phyloP scores from a whole-genome alignment of 2,797 vertebrate genomes.

The Orestias chungarensis region DNA sequence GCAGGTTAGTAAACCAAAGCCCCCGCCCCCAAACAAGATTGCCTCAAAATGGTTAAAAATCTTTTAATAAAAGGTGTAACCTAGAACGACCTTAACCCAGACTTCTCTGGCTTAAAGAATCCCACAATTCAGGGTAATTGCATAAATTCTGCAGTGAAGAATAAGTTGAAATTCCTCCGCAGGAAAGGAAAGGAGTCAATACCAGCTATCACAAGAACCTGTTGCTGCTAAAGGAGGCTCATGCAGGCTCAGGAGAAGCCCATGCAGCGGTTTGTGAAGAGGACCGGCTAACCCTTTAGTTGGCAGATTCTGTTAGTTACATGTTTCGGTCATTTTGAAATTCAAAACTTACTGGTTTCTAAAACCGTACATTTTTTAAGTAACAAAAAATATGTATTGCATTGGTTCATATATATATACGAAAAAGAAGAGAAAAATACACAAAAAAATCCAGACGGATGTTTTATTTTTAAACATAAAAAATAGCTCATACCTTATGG shows the following conservation, averaged over 20 bases:
- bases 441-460: not conserved
- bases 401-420: not conserved
- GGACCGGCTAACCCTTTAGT: not conserved
- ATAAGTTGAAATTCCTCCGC: too few relatives aligned
- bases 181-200: too few relatives aligned
- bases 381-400: not conserved
- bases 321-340: not conserved
- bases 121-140: too few relatives aligned
- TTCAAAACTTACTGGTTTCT: not conserved
- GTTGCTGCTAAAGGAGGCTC: too few relatives aligned
- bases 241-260: not conserved
- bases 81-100: too few relatives aligned
- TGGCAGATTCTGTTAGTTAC: not conserved
- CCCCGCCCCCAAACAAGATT: not conserved
- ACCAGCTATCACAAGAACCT: too few relatives aligned
- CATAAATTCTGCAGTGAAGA: too few relatives aligned
- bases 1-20: not conserved
- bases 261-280: not conserved
- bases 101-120: too few relatives aligned
- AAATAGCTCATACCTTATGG: not conserved
- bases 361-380: not conserved
- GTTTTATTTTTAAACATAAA: conserved; percentile 4
- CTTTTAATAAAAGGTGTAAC: too few relatives aligned
- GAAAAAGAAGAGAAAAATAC: not conserved
- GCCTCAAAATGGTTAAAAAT: not conserved